Evolutionary conservation across 2,113 vertebrate genomes (phyloP).

Genomic region (Tretioscincus oriximinensis): DNA sequence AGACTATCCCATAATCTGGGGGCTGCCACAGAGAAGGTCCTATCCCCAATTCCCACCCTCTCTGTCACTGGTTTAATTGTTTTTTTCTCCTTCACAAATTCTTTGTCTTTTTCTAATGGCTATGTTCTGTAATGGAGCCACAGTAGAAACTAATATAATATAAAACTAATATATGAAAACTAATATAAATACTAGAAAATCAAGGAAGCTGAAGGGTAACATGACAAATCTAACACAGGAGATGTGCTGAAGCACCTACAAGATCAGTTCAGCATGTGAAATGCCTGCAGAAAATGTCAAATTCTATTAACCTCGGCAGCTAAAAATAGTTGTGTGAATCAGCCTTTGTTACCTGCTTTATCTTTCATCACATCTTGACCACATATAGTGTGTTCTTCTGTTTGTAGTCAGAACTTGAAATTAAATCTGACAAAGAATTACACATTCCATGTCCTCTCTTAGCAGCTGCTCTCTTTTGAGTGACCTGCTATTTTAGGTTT

Average conservation of each 20-base stretch:
- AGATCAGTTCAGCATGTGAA: neutral
- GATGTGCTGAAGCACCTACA: neutral
- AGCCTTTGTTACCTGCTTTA: conserved; percentile 36
- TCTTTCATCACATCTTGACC: conserved; percentile 41
- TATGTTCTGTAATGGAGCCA: too few species aligned
- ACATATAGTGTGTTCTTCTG: conserved; percentile 38
- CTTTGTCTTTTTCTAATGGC: neutral
- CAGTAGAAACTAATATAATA: neutral
- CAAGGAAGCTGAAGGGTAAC: neutral
- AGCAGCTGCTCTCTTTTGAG: conserved; percentile 42
- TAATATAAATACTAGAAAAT: neutral
- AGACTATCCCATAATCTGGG: too few species aligned
- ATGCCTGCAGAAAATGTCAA: neutral
- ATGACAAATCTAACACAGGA: neutral
- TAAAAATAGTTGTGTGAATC: conserved; percentile 5
- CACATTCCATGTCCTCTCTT: conserved; percentile 57
- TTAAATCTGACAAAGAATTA: conserved; percentile 62
- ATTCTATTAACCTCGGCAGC: neutral
- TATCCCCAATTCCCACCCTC: too few species aligned
- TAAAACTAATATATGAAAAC: neutral
- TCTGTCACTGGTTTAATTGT: too few species aligned
- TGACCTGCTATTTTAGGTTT: conserved; percentile 46
- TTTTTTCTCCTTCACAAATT: neutral
- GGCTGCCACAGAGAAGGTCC: too few species aligned
- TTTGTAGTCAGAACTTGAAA: conserved; percentile 51